Conservation (phyloP, 2,797 vertebrate genomes). For the Sebastolobus alascanus region DNA sequence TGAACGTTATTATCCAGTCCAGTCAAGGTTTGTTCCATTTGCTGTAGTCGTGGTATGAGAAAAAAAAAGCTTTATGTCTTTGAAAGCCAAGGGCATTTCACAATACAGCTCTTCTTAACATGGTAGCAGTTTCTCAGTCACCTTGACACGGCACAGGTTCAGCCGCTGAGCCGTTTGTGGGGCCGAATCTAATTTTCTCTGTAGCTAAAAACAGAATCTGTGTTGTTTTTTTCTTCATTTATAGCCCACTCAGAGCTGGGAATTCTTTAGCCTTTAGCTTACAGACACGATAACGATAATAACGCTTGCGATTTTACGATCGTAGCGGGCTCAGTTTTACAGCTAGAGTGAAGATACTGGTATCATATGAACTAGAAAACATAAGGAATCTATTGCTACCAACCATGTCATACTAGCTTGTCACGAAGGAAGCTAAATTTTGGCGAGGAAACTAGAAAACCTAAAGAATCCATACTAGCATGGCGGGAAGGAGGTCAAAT, state of each 20-base stretch:
- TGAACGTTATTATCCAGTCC: constrained; percentile 53
- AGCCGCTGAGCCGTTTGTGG: constrained; percentile 51
- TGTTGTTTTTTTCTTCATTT: constrained; percentile 27
- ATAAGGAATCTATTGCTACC: too few relatives aligned
- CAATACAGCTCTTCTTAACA: constrained; percentile 43
- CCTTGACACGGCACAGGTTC: constrained; percentile 61
- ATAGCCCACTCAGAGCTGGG: constrained; percentile 13
- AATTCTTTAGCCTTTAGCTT: constrained; percentile 25
- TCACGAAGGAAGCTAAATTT: too few relatives aligned
- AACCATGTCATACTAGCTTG: too few relatives aligned
- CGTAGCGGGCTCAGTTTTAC: too few relatives aligned
- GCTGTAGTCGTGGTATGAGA: constrained; percentile 28
- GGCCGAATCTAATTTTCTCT: constrained; percentile 59
- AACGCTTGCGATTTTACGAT: too few relatives aligned
- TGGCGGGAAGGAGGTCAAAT: too few relatives aligned
- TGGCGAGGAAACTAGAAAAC: too few relatives aligned
- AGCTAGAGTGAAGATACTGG: too few relatives aligned
- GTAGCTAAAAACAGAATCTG: constrained; percentile 47
- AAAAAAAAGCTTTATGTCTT: constrained; percentile 62
- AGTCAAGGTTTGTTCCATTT: constrained; percentile 66
- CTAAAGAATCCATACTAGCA: too few relatives aligned
- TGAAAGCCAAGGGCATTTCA: constrained; percentile 63
- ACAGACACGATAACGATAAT: not conserved
- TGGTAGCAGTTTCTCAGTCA: constrained; percentile 57
- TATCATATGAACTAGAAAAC: too few relatives aligned